Base-by-base conservation (phyloP, 2,797 vertebrate species). In the Sphaeramia orbicularis region DNA sequence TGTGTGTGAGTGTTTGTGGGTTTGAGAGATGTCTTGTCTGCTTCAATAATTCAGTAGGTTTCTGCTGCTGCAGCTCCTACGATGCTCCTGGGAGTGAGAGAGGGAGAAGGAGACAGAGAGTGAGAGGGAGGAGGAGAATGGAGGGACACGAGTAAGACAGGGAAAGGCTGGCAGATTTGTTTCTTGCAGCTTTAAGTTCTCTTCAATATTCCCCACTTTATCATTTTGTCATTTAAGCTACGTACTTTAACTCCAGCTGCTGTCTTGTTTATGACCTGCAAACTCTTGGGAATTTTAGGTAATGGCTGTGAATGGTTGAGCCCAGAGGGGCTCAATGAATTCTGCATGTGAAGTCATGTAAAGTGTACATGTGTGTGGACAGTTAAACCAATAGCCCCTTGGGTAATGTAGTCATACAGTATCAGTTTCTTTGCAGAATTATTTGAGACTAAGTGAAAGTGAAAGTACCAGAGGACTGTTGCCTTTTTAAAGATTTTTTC, bases 11-110 rank as follows among this genome's bases (percentile, higher is more conserved):
- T 62, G 71, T 63, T 63, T 74, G 71, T 45, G 70, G 32, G 47
- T 86, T 76, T 82, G 82, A 86, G 76, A 78, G 68, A 81, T 71
- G 76, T 78, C 89, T 85, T 86, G 83, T 86, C 87, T 72, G 67
- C 84, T 85, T 91, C 84, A 92, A 91, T 92, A 91, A 92, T 92
- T 90, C 78, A 92, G 72, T 38, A 76, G 76, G 64, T 87, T 86
- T 85, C 83, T 85, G 85, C 74, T 62, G 30, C 76, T 64, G 78
- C 69, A 61, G 82, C 65, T 86, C 62, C 61, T 77, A 65, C 76
- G 84, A 71, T 72, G 63, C 85, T 88, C 44, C 10, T 62, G 67
- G 61, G 67, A 62, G 65, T 35, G 51, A 35, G 42, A 21, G 43
- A 24, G 27, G n/a, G 49, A 44, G 30, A 41, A 40, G 16, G 19